Evolutionary conservation across 2,113 vertebrate genomes (phyloP), one percentile per base, ranked within the genome.

Genomic region (Capricornis sumatraensis): DNA sequence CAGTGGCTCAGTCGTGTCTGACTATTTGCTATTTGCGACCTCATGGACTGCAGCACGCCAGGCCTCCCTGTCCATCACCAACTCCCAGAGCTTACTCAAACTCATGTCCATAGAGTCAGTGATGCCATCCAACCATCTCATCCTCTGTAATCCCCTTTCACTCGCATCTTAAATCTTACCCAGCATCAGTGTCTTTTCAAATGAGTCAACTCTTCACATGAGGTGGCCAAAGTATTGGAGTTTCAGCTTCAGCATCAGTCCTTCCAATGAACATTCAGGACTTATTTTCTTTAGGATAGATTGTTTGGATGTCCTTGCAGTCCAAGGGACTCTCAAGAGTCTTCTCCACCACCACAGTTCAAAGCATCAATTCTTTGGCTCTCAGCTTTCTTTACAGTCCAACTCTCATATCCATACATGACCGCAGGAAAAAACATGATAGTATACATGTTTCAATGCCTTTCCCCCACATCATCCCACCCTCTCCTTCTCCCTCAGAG

Each of bases 1-100:
- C 52, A 53, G 17, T 7, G 3, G 0, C 9, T 71, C 19, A 36
- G n/a, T 71, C 9, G 0, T 71, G 19, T 71, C n/a, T 0, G 2
- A 71, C 17, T 36, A 21, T 21, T 67, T 36, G n/a, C 17, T 36
- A 21, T 21, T 67, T 36, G n/a, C 0, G 9, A 71, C n/a, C 64
- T 17, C n/a, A 6, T 36, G 64, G 64, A 36, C n/a, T 71, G 64
- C 17, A 71, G n/a, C n/a, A 71, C 0, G 5, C 19, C 67, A 71
- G 19, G 67, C n/a, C 10, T 71, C 67, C 67, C 67, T 71, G 67
- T 71, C 19, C n/a, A 71, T 71, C 67, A 71, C n/a, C 19, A 36
- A 71, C 67, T 71, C n/a, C 67, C 2, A 1, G 67, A 71, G 9
- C n/a, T 71, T 71, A 71, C 5, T 71, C n/a, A 71, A 23, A 40